phyloP scores from a whole-genome alignment of 2,113 vertebrate genomes.

The Sinocyclocheilus anophthalmus region DNA sequence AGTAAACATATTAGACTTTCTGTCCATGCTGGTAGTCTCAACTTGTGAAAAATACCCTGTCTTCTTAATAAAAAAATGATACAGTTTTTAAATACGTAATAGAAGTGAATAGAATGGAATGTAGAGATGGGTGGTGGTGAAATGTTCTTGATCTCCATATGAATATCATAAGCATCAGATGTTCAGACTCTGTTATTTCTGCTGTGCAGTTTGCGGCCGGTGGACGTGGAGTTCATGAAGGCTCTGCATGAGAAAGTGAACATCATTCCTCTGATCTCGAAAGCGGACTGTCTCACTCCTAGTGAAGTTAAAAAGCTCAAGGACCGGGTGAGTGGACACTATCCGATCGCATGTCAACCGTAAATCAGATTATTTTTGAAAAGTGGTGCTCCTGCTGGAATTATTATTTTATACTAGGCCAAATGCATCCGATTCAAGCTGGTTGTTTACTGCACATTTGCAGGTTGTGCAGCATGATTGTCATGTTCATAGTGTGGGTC shows the following conservation, averaged over 20 bases:
- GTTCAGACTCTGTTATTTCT: neutral
- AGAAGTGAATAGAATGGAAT: neutral
- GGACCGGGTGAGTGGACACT: constrained; percentile 84
- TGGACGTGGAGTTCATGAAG: constrained; percentile 98
- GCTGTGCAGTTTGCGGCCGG: constrained; percentile 84
- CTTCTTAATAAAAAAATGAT: no score
- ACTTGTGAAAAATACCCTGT: no score
- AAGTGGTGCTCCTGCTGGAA: neutral
- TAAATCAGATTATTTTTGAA: neutral
- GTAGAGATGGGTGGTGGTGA: neutral
- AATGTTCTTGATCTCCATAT: no score
- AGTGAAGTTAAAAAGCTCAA: constrained; percentile 95
- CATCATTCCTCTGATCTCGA: constrained; percentile 94
- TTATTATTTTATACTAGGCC: neutral
- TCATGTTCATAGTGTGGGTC: neutral
- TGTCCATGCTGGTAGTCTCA: no score
- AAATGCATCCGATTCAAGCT: neutral
- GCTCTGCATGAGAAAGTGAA: constrained; percentile 97
- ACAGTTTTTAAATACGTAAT: neutral
- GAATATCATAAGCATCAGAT: neutral
- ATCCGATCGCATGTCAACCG: neutral
- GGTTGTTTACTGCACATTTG: neutral
- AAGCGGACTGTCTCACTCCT: constrained; percentile 94
- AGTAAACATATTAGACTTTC: no score
- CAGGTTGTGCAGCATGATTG: neutral